Evolutionary conservation across 2,113 vertebrate genomes (phyloP).

Genomic region (Oncorhynchus keta): DNA sequence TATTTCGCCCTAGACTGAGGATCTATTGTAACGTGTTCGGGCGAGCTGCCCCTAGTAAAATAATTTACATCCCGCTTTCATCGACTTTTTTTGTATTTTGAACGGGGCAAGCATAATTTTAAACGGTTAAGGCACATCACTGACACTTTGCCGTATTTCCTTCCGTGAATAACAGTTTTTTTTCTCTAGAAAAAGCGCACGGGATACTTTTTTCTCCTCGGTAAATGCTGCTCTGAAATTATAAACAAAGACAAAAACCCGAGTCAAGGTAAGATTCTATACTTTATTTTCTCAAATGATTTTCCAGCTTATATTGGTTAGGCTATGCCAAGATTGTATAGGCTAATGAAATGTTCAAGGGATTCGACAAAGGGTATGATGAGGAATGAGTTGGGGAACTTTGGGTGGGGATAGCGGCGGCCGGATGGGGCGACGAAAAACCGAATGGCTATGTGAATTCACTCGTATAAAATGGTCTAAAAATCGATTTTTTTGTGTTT

Average conservation of each 20-base stretch:
- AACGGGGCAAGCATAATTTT: not conserved
- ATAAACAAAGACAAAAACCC: not conserved
- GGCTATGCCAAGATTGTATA: not conserved
- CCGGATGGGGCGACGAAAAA: not conserved
- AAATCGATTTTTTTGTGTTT: not conserved
- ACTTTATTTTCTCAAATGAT: not conserved
- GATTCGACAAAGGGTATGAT: constrained; percentile 4
- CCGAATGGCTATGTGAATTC: not conserved
- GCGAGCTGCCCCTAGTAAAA: not conserved
- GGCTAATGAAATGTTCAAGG: not conserved
- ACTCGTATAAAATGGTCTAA: not conserved
- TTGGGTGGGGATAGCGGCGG: constrained; percentile 46
- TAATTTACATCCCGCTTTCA: not conserved
- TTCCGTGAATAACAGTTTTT: not conserved
- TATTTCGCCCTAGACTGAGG: not conserved
- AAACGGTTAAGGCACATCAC: not conserved
- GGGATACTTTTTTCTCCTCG: not conserved
- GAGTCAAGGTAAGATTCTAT: constrained; percentile 42
- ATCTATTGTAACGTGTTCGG: constrained; percentile 26
- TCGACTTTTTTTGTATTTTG: not conserved
- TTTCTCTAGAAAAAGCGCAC: not conserved
- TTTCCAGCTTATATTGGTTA: not conserved
- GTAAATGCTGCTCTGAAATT: constrained; percentile 38
- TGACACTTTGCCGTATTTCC: not conserved
- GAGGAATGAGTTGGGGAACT: constrained; percentile 41